phyloP scores from a whole-genome alignment of 1,140 invertebrate genomes.

The Apocrypta bakeri region DNA sequence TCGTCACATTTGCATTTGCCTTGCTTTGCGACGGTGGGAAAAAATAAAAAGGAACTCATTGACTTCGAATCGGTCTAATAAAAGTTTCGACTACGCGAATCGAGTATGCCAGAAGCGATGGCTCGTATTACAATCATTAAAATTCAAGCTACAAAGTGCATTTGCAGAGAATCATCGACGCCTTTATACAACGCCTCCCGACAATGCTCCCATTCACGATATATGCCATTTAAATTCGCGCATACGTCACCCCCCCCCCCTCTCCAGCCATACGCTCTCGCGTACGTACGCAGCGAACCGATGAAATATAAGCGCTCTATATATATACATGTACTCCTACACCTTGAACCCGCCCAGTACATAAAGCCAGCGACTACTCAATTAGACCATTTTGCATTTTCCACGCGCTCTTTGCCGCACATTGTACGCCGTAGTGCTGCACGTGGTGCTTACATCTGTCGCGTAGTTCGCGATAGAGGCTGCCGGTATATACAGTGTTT shows the following conservation, averaged over 20 bases:
- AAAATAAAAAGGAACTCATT: not conserved
- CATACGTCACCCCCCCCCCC: not conserved
- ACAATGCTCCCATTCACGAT: conserved; percentile 40
- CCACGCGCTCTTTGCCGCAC: conserved; percentile 50
- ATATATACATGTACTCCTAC: no score
- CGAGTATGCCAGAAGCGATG: not conserved
- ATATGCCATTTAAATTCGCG: conserved; percentile 49
- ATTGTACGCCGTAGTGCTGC: conserved; percentile 52
- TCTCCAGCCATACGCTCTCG: no score
- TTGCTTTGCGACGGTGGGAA: not conserved
- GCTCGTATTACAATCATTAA: conserved; percentile 23
- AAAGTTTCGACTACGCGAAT: not conserved
- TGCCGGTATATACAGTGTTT: not conserved
- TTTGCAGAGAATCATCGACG: conserved; percentile 13
- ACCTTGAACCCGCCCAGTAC: conserved; percentile 52
- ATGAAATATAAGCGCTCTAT: conserved; percentile 38
- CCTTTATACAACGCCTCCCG: no score
- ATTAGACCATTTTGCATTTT: conserved; percentile 60
- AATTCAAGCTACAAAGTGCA: conserved; percentile 10
- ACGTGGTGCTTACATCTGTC: conserved; percentile 65
- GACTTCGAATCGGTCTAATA: not conserved
- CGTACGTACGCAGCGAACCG: not conserved
- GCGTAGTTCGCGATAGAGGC: conserved; percentile 47
- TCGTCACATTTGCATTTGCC: not conserved
- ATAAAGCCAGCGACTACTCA: conserved; percentile 55